These are phyloP conservation scores for Cnemophilus loriae DNA, from an alignment of 2,113 vertebrate species.

Conservation along the genomic window DNA sequence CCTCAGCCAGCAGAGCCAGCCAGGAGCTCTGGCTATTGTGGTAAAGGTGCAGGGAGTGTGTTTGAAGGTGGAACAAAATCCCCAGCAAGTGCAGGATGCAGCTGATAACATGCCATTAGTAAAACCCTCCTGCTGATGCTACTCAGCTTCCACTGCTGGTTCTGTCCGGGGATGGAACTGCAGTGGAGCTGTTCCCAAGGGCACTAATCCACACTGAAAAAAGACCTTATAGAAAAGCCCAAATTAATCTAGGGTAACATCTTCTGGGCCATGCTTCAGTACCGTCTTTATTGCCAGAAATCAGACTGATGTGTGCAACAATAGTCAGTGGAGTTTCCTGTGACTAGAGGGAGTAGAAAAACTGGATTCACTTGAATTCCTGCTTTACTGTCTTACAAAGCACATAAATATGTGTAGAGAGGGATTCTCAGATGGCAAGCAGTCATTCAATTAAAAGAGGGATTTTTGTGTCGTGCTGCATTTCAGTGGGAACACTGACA, in stretches of 20 bases:
- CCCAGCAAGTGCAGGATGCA: neutral
- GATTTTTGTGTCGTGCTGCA: neutral
- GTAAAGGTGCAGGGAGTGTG: neutral
- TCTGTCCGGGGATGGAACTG: neutral
- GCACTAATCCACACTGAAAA: neutral
- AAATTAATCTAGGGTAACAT: neutral
- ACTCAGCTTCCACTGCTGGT: neutral
- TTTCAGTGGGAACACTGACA: neutral
- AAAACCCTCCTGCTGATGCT: neutral
- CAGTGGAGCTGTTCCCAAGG: neutral
- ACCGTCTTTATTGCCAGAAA: neutral
- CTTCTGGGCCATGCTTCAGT: neutral
- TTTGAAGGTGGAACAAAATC: neutral
- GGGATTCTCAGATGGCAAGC: neutral
- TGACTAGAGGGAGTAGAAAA: neutral
- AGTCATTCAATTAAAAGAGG: neutral
- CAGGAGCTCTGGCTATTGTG: neutral
- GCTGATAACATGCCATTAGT: neutral
- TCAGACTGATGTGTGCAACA: neutral
- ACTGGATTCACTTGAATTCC: neutral
- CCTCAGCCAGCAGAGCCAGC: neutral
- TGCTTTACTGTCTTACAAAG: neutral
- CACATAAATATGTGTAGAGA: neutral
- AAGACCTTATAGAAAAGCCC: neutral
- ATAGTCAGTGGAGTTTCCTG: neutral